phyloP scores from a whole-genome alignment of 2,888 invertebrate genomes.

The Scelioninae gen. 1 region DNA sequence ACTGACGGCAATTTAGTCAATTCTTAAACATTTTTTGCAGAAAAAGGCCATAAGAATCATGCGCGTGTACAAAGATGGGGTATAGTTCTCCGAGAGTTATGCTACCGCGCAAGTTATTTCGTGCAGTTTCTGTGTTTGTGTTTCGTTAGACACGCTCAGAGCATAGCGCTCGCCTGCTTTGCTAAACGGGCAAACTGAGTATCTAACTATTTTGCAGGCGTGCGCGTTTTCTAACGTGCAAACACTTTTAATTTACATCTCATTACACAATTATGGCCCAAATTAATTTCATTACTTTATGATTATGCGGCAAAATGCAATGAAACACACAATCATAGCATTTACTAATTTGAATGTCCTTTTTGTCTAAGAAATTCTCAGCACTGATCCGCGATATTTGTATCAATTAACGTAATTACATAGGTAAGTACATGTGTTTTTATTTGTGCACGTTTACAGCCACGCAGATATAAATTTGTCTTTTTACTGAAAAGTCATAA shows the following conservation, averaged over 20 bases:
- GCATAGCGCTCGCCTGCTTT: conserved; percentile 21
- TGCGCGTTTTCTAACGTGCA: conserved; percentile 9
- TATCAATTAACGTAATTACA: conserved; percentile 35
- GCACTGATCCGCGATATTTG: conserved; percentile 12
- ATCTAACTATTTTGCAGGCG: conserved; percentile 17
- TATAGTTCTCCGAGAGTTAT: conserved; percentile 40
- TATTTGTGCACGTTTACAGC: neutral
- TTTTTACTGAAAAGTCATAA: conserved; percentile 36
- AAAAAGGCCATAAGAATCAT: conserved; percentile 51
- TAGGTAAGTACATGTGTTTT: conserved; percentile 12
- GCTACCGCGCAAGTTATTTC: conserved; percentile 42
- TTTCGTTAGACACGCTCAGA: conserved; percentile 48
- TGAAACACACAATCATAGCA: no score
- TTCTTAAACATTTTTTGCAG: conserved; percentile 29
- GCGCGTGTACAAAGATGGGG: conserved; percentile 42
- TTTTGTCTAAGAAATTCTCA: no score
- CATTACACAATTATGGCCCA: conserved; percentile 6
- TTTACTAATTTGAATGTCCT: no score
- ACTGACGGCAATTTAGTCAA: conserved; percentile 12
- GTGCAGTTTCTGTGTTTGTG: conserved; percentile 53
- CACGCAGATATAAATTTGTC: conserved; percentile 38
- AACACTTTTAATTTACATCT: conserved; percentile 30
- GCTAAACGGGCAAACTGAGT: conserved; percentile 43
- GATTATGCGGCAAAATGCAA: neutral
- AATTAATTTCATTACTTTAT: neutral